phyloP scores from a whole-genome alignment of 2,888 invertebrate species.

The Tetragonisca angustula region DNA sequence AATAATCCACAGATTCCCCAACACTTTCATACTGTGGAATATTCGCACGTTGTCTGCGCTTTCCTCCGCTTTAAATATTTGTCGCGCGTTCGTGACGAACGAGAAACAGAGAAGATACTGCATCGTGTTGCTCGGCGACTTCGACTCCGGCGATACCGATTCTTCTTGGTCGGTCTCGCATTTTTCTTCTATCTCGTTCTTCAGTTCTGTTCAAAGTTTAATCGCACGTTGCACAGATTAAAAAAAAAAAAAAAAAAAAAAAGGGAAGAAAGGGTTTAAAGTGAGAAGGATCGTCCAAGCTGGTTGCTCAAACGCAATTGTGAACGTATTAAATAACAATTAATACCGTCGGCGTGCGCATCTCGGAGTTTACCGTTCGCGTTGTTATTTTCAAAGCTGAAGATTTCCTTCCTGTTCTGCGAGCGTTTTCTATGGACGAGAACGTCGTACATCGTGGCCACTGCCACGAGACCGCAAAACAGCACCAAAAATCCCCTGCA shows the following conservation, averaged over 20 bases:
- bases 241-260: too few relatives aligned
- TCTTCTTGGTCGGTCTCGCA: conserved; percentile 59
- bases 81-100: conserved; percentile 83
- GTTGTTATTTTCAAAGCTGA: conserved; percentile 66
- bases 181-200: conserved; percentile 53
- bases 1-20: conserved; percentile 87
- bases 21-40: conserved; percentile 85
- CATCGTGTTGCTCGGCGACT: conserved; percentile 61
- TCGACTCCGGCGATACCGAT: conserved; percentile 58
- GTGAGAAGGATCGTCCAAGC: background rate
- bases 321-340: background rate
- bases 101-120: conserved; percentile 85
- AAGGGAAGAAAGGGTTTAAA: rapidly evolving
- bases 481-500: conserved; percentile 72
- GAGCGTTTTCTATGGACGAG: conserved; percentile 72
- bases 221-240: background rate
- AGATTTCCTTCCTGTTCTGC: conserved; percentile 38
- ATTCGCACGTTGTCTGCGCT: conserved; percentile 79
- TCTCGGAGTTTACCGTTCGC: conserved; percentile 41
- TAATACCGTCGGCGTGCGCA: rapidly evolving
- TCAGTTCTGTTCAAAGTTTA: conserved; percentile 17
- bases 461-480: conserved; percentile 73
- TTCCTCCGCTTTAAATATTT: conserved; percentile 82
- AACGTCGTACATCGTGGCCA: conserved; percentile 81
- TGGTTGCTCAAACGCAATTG: background rate